Conservation (phyloP, 2,888 invertebrate genomes). For the Noctua fimbriata region DNA sequence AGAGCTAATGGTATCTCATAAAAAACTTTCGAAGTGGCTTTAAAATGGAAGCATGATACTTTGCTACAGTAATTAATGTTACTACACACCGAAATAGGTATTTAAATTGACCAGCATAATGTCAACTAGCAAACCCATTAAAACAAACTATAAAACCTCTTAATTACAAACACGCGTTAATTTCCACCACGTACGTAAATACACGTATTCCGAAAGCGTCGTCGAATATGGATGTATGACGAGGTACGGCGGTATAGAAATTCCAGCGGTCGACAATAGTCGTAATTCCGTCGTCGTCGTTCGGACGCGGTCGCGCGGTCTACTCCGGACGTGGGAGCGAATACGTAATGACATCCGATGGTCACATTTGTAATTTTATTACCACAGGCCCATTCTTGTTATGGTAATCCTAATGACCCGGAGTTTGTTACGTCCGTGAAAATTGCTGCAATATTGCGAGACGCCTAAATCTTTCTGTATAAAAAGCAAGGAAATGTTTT, state of each 20-base stretch:
- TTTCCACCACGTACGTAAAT: slow-evolving; percentile 52
- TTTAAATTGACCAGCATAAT: neutral
- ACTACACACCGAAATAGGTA: neutral
- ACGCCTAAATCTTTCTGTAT: slow-evolving; percentile 43
- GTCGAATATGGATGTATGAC: slow-evolving; percentile 54
- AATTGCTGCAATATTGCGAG: slow-evolving; percentile 54
- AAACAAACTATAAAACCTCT: slow-evolving; percentile 27
- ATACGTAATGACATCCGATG: slow-evolving; percentile 84
- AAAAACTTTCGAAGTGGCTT: neutral
- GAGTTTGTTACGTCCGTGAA: slow-evolving; percentile 68
- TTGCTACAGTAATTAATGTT: neutral
- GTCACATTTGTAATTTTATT: slow-evolving; percentile 85
- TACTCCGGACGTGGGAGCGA: slow-evolving; percentile 79
- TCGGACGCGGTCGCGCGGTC: slow-evolving; percentile 66
- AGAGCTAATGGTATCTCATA: neutral
- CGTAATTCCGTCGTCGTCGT: slow-evolving; percentile 74
- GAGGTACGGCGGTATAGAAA: slow-evolving; percentile 53
- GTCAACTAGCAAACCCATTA: neutral
- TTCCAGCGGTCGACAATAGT: slow-evolving; percentile 71
- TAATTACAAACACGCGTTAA: slow-evolving; percentile 58
- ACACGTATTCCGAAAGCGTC: slow-evolving; percentile 57
- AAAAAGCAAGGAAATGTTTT: slow-evolving; percentile 29
- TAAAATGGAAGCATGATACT: neutral
- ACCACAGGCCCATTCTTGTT: slow-evolving; percentile 79
- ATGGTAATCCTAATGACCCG: slow-evolving; percentile 79